Conservation (phyloP, 2,113 vertebrate species). For the Brevimyrus niger region DNA sequence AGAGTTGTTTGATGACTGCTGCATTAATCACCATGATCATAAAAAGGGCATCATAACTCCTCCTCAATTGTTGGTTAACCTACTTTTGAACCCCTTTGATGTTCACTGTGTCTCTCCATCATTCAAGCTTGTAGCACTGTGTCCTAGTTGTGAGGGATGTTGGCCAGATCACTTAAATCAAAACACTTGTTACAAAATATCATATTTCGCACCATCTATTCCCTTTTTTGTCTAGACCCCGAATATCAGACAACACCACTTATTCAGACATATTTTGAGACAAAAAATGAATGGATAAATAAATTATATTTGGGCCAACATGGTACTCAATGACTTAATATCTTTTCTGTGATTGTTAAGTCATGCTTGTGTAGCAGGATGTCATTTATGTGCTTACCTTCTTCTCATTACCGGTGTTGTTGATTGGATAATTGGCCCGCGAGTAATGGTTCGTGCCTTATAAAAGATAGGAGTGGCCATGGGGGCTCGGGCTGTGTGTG, state of each 20-base stretch:
- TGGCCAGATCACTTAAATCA: neutral
- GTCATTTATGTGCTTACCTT: no score
- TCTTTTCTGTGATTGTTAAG: neutral
- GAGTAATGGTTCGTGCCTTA: no score
- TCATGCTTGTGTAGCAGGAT: neutral
- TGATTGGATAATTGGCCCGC: no score
- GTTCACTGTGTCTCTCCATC: neutral
- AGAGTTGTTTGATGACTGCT: neutral
- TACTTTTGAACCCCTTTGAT: neutral
- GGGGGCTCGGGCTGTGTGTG: no score
- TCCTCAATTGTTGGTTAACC: neutral
- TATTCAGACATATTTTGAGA: no score
- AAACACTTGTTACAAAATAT: neutral
- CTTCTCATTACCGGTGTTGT: no score
- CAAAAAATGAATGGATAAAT: no score
- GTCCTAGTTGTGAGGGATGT: neutral
- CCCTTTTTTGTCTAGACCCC: neutral
- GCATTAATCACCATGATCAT: neutral
- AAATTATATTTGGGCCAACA: neutral
- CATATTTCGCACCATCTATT: neutral
- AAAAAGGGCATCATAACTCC: neutral
- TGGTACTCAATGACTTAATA: neutral
- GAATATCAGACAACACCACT: neutral
- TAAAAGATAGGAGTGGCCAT: no score
- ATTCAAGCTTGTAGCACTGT: neutral